Evolutionary conservation across 2,797 vertebrate species (phyloP).

Genomic region (Pipistrellus pygmaeus): DNA sequence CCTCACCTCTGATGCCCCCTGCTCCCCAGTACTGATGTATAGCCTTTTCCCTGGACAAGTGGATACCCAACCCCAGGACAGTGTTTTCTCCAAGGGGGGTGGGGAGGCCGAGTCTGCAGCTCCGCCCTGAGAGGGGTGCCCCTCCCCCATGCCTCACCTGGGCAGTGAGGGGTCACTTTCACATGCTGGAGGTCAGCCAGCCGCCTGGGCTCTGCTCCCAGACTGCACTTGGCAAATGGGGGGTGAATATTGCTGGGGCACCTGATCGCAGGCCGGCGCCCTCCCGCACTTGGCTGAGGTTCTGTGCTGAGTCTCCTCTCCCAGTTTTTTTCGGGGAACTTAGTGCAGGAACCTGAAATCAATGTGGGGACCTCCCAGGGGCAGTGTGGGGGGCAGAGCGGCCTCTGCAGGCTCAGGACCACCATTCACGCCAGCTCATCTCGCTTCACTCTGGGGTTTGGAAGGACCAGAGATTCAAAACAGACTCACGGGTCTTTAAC

Average conservation of each 20-base stretch:
- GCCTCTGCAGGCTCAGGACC: neutral
- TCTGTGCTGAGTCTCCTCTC: neutral
- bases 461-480: too few relatives aligned
- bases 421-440: rapidly evolving
- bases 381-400: neutral
- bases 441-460: too few relatives aligned
- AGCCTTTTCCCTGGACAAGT: too few relatives aligned
- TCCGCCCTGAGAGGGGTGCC: too few relatives aligned
- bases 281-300: neutral
- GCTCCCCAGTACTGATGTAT: too few relatives aligned
- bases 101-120: too few relatives aligned
- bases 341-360: rapidly evolving
- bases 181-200: neutral
- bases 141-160: too few relatives aligned
- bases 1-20: neutral
- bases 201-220: neutral
- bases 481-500: too few relatives aligned
- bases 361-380: neutral
- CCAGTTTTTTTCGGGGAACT: neutral
- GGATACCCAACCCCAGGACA: too few relatives aligned
- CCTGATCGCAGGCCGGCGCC: neutral
- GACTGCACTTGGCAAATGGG: neutral
- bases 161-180: neutral
- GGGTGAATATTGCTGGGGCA: neutral
- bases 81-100: too few relatives aligned